Evolutionary conservation across 2,888 invertebrate genomes (phyloP).

Genomic region (Pantelozetes paolii): DNA sequence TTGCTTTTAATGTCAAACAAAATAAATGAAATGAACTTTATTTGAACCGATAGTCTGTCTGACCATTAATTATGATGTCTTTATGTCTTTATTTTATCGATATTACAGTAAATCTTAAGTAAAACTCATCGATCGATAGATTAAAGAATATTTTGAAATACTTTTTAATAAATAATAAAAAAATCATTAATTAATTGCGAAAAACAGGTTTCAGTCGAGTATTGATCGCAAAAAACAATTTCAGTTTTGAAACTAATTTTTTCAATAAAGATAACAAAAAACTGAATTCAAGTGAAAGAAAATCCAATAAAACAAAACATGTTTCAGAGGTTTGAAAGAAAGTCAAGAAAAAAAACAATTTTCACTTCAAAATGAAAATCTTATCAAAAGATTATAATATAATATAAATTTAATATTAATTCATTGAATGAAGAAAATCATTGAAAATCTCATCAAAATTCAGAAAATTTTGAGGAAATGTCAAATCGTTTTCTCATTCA

Average conservation of each 20-base stretch:
- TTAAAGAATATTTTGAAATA: too few species aligned
- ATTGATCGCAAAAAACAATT: background rate
- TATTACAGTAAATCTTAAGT: background rate
- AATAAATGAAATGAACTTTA: background rate
- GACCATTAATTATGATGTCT: slow-evolving; percentile 5
- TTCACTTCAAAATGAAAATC: too few species aligned
- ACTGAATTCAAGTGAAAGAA: background rate
- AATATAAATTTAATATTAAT: too few species aligned
- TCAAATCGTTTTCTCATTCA: too few species aligned
- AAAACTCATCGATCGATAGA: too few species aligned
- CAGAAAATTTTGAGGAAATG: too few species aligned
- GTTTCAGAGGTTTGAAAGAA: background rate
- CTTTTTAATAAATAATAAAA: too few species aligned
- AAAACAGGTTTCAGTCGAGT: background rate
- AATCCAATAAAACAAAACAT: background rate
- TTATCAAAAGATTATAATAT: too few species aligned
- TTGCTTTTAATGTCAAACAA: too few species aligned
- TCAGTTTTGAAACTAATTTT: background rate
- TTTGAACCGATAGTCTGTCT: background rate
- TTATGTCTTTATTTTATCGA: slow-evolving; percentile 9
- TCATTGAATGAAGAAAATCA: too few species aligned
- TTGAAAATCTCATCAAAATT: too few species aligned
- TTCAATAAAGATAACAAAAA: background rate
- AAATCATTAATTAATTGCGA: too few species aligned
- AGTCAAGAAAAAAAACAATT: background rate